Evolutionary conservation across 2,888 invertebrate species (phyloP), one percentile per base, ranked within the genome.

Genomic region (Adelognathus sp.): DNA sequence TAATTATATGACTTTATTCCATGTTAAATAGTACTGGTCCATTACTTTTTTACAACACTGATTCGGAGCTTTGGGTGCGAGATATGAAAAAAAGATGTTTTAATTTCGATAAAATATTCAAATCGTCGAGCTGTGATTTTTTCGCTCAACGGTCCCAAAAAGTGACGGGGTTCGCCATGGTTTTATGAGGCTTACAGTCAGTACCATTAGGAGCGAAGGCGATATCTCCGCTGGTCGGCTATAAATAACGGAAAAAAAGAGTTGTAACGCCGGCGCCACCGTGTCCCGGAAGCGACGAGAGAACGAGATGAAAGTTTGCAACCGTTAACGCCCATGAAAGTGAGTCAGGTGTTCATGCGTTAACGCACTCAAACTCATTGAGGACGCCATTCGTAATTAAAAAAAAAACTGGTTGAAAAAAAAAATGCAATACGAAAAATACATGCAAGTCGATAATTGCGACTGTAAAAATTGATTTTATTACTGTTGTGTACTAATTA

Each of bases 231-330:
- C 44, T 33, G 24, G 31, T 50, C 31, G 64, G 50, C 11, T 39
- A 66, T 52, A 71, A 76, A 71, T 71, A 66, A 60, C 64, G 66
- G 27, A 71, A 71, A n/a, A n/a, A n/a, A 71, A 66, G 46, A 52
- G 31, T 64, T 41, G 70, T 27, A 54, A 71, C 46, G 36, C 52
- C 56, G 63, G 52, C 63, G 58, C 63, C 74, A 69, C 54, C 36
- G 63, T 61, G 69, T 74, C 70, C 63, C 74, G 74, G 77, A 64
- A 74, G 56, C 63, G 64, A 46, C 63, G 31, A 27, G 77, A 46
- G 52, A 67, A 61, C 74, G 36, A 69, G 69, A 78, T 78, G 74
- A 78, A 73, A 73, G 77, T 73, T 76, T 58, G 11, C 70, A 36
- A 64, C 29, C 46, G 27, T 61, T 63, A 69, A 52, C 61, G 54